Evolutionary conservation across 2,113 vertebrate genomes (phyloP), one percentile per base, ranked within the genome.

Genomic region (Sylvia atricapilla): DNA sequence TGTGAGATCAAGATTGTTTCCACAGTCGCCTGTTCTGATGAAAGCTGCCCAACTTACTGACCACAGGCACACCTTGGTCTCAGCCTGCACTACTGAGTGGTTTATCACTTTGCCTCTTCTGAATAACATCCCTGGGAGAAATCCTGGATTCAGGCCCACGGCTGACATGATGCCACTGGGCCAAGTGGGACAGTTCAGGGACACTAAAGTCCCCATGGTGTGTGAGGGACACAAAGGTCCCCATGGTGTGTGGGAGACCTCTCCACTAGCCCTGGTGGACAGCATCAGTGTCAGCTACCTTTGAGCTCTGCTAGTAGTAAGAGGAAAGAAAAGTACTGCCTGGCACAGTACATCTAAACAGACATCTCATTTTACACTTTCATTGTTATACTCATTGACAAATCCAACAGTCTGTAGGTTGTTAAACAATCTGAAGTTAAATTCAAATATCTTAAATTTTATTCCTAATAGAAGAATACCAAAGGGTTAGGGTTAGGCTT

Each of bases 171-270:
- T 47, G 55, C 27, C 41, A 15, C 10, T 24, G 33, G 4, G 7
- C 24, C 1, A 5, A 14, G 39, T 31, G 56, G 44, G 44, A 30
- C 43, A 35, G 53, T 20, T 9, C 43, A 50, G 60, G 73, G 21
- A 28, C 6, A 7, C 20, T 6, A 15, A 17, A 1, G 14, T 7
- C 43, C 47, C 39, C 44, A 6, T 0, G 3, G 13, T 41, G 41
- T 41, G 41, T 41, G 41, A 14, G 41, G 13, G 41, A 46, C 46
- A 46, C 46, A 21, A 21, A 21, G 46, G 46, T 46, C 46, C 46
- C 46, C 46, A 46, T 46, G 46, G 46, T 11, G 47, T 23, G 30
- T 1, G 3, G 17, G 13, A 17, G 31, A 56, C 18, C 17, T 31
- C 25, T 69, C 22, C 50, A 14, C 31, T 15, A 33, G 31, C 15